Percentiles rank a stretch among this genome's conserved stretches.
phyloP scores from a whole-genome alignment of 1,140 invertebrate species.

The Drosophila quadrilineata region DNA sequence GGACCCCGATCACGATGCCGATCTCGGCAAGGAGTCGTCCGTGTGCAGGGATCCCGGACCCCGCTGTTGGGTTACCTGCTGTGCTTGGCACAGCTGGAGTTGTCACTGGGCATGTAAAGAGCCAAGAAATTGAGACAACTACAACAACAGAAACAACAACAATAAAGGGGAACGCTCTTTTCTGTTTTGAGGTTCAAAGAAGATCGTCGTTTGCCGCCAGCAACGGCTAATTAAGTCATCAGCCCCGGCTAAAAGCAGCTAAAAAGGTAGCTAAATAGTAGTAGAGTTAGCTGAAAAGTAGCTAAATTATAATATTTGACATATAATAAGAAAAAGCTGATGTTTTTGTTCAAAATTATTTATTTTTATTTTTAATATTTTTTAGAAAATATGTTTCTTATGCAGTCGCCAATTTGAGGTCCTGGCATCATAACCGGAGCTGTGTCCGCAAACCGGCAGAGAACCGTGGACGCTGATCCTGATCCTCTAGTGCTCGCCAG shows the following conservation, averaged over 20 bases:
- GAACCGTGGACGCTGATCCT: background rate
- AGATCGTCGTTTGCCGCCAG: conserved; percentile 63
- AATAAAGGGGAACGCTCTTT: conserved; percentile 56
- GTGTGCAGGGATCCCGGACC: conserved; percentile 30
- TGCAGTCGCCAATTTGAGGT: conserved; percentile 22
- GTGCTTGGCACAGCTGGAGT: conserved; percentile 77
- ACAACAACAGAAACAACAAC: conserved; percentile 35
- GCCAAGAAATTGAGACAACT: conserved; percentile 66
- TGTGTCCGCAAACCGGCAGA: background rate
- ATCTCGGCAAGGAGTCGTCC: conserved; percentile 39
- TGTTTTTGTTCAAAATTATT: conserved; percentile 15
- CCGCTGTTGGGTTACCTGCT: conserved; percentile 58
- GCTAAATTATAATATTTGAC: background rate
- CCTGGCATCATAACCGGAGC: conserved; percentile 9
- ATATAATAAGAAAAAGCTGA: conserved; percentile 3
- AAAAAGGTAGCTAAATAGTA: conserved; percentile 35
- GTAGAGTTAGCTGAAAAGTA: background rate
- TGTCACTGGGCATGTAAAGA: conserved; percentile 80
- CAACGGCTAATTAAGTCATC: conserved; percentile 71
- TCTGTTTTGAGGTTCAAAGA: conserved; percentile 27
- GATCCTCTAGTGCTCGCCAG: background rate
- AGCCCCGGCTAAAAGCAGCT: conserved; percentile 46
- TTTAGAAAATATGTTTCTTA: conserved; percentile 16
- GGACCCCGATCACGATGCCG: conserved; percentile 22
- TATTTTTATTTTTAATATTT: background rate